Conservation (phyloP, 1,140 invertebrate species). For the Orchestia grillus region DNA sequence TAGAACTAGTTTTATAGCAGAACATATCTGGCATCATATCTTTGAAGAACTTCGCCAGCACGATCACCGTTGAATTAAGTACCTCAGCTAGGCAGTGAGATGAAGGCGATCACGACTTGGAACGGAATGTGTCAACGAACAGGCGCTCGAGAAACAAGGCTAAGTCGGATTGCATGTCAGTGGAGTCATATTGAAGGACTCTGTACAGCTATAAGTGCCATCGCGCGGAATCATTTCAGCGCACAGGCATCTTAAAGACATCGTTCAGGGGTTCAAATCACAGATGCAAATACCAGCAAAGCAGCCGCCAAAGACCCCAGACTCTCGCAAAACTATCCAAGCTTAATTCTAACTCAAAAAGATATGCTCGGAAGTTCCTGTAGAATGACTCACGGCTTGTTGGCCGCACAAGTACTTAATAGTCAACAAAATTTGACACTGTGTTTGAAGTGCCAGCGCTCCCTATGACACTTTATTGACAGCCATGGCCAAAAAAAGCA, state of each 20-base stretch:
- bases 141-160: not conserved
- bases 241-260: not conserved
- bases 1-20: not conserved
- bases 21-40: not conserved
- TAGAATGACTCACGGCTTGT: not conserved
- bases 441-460: not conserved
- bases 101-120: not conserved
- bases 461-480: conserved; percentile 15
- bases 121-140: not conserved
- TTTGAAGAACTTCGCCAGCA: not conserved
- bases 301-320: not conserved
- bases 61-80: not conserved
- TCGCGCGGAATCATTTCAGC: not conserved
- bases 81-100: not conserved
- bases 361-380: not conserved
- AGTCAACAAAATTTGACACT: not conserved
- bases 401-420: conserved; percentile 34
- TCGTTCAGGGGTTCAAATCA: not conserved
- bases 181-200: not conserved
- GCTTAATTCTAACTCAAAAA: not conserved
- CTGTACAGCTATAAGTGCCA: not conserved
- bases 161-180: not conserved
- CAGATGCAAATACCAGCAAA: not conserved
- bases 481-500: not conserved
- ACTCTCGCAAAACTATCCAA: not conserved